A percentile compares a stretch with the other conserved stretches of the same genome.
These are phyloP conservation scores for Adelphocoris suturalis DNA, from an alignment of 2,888 invertebrate genomes.

Conservation along the genomic window DNA sequence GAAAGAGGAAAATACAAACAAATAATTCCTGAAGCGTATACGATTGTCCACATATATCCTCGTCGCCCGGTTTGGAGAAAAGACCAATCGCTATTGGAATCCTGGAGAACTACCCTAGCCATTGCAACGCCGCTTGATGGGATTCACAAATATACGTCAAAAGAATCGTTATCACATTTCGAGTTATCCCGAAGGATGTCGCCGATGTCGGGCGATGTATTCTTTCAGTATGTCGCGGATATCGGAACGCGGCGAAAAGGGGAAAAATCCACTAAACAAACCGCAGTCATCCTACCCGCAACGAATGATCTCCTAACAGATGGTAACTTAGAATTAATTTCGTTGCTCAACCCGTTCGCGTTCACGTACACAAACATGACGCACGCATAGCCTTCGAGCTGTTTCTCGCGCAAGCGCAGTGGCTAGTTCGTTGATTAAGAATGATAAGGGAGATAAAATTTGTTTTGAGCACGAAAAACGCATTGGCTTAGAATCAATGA, in stretches of 20 bases:
- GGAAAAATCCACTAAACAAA: not conserved
- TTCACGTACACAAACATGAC: conserved; percentile 62
- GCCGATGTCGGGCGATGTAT: not conserved
- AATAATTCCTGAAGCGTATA: conserved; percentile 80
- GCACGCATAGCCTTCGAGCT: conserved; percentile 41
- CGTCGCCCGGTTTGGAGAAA: conserved; percentile 58
- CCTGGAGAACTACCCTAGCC: conserved; percentile 71
- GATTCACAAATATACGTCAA: not conserved
- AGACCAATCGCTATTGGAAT: conserved; percentile 69
- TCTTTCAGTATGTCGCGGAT: not conserved
- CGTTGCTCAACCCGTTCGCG: conserved; percentile 55
- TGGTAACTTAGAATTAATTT: conserved; percentile 38
- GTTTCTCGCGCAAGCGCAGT: conserved; percentile 36
- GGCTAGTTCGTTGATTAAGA: not conserved
- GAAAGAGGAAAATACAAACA: conserved; percentile 93
- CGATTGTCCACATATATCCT: conserved; percentile 66
- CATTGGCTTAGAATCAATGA: too few relatives aligned
- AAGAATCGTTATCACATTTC: conserved; percentile 27
- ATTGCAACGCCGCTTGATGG: conserved; percentile 57
- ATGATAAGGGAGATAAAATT: conserved; percentile 22
- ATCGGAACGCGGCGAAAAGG: not conserved
- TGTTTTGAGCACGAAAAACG: not conserved
- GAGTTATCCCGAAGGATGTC: not conserved
- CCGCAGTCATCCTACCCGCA: conserved; percentile 18
- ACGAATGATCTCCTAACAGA: conserved; percentile 8